A percentile compares a stretch with the other conserved stretches of the same genome.
These are phyloP conservation scores for Anoplolepis gracilipes DNA, from an alignment of 1,140 invertebrate genomes.

Conservation along the genomic window DNA sequence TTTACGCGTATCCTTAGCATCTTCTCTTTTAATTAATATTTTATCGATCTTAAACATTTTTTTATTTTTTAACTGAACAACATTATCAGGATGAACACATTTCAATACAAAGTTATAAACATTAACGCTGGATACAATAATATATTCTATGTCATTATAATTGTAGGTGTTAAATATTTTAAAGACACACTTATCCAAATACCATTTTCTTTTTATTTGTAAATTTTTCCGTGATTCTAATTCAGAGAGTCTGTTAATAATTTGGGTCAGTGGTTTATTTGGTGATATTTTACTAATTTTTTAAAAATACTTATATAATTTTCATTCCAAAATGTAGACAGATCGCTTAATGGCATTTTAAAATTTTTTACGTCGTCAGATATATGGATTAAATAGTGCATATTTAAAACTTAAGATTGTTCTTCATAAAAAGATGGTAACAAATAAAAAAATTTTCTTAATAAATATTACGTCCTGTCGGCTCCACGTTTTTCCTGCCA, in stretches of 20 bases:
- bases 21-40: background rate
- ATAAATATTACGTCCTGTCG: too few relatives aligned
- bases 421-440: background rate
- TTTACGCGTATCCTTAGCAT: background rate
- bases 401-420: background rate
- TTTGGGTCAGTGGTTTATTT: background rate
- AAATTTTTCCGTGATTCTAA: background rate
- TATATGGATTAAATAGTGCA: background rate
- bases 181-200: background rate
- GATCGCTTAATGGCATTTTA: background rate
- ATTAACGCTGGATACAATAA: background rate
- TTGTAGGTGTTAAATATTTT: background rate
- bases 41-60: background rate
- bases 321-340: background rate
- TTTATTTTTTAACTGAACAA: background rate
- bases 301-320: background rate
- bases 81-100: background rate
- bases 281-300: background rate
- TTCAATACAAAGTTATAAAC: background rate
- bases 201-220: background rate
- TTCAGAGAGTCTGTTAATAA: background rate
- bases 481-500: too few relatives aligned
- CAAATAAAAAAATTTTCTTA: conserved; percentile 12
- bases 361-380: background rate
- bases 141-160: background rate